A percentile compares a stretch with the other conserved stretches of the same genome.
phyloP scores from a whole-genome alignment of 2,888 invertebrate species.

The Conomelus anceps region DNA sequence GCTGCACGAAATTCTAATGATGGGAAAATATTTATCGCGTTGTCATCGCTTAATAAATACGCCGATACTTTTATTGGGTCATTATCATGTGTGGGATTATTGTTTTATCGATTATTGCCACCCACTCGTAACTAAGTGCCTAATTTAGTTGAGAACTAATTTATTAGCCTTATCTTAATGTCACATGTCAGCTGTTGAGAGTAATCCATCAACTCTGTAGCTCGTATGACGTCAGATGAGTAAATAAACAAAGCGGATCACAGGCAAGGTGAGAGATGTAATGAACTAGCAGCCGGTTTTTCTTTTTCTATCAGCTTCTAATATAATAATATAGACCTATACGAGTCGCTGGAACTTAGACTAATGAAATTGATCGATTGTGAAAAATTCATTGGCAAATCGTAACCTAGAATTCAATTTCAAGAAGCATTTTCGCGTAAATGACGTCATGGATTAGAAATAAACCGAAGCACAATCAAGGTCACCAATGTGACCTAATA shows the following conservation, averaged over 20 bases:
- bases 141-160: neutral
- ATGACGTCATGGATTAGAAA: neutral
- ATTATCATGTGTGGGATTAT: neutral
- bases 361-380: neutral
- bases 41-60: neutral
- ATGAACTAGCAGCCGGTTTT: neutral
- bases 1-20: neutral
- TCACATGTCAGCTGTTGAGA: neutral
- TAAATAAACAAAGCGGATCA: neutral
- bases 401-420: neutral
- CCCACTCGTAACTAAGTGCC: neutral
- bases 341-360: neutral
- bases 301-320: neutral
- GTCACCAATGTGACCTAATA: too few species aligned
- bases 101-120: neutral
- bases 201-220: neutral
- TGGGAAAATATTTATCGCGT: neutral
- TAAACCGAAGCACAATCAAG: neutral
- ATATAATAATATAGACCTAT: too few species aligned
- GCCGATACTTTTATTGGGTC: neutral
- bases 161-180: neutral
- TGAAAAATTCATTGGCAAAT: neutral
- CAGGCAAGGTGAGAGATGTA: neutral
- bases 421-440: neutral
- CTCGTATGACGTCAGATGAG: neutral